Percentiles rank a stretch among this genome's conserved stretches.
These are phyloP conservation scores for Philaethria dido DNA, from an alignment of 2,888 invertebrate species.

Conservation along the genomic window DNA sequence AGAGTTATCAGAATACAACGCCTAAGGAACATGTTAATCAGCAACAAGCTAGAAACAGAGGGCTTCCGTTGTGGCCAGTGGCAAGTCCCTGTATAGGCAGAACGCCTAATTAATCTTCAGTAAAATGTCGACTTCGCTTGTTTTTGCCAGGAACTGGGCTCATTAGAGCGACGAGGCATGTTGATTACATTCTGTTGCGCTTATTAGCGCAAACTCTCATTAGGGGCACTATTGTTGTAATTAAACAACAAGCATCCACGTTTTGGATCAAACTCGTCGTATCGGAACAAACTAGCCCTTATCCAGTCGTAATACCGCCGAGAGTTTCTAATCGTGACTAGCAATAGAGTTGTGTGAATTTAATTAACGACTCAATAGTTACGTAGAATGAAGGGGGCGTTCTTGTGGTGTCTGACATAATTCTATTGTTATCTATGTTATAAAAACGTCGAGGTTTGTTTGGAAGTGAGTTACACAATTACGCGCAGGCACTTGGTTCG, in stretches of 20 bases:
- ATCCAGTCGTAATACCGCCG: constrained; percentile 54
- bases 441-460: constrained; percentile 76
- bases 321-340: constrained; percentile 44
- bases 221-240: constrained; percentile 84
- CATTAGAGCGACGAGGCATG: constrained; percentile 82
- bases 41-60: constrained; percentile 63
- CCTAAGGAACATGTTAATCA: constrained; percentile 63
- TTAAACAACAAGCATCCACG: constrained; percentile 79
- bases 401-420: constrained; percentile 77
- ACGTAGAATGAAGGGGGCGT: constrained; percentile 69
- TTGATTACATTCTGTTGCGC: constrained; percentile 83
- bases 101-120: constrained; percentile 80
- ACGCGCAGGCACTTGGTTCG: constrained; percentile 64
- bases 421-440: constrained; percentile 75
- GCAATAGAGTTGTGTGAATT: constrained; percentile 73
- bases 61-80: constrained; percentile 60
- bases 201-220: constrained; percentile 84
- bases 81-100: constrained; percentile 67
- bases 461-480: constrained; percentile 80
- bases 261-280: constrained; percentile 56
- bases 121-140: constrained; percentile 78
- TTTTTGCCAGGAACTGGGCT: constrained; percentile 82
- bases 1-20: constrained; percentile 53
- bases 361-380: constrained; percentile 82
- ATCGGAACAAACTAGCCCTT: constrained; percentile 60